Conservation (phyloP, 1,140 invertebrate genomes). For the Holotrichia oblita region DNA sequence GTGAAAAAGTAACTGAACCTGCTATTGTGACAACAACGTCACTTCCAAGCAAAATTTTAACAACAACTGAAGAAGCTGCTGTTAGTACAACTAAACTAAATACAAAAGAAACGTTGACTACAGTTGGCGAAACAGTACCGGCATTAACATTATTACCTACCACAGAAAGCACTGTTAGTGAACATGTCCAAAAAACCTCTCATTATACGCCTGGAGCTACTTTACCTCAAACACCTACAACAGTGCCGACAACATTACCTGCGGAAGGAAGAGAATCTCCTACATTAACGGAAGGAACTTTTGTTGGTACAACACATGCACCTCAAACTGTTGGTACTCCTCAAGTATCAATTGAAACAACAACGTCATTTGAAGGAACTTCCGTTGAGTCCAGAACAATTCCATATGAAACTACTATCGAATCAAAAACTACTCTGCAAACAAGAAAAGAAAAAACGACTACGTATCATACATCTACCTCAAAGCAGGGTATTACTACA, state of each 20-base stretch:
- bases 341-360: background rate
- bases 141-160: background rate
- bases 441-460: conserved; percentile 33
- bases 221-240: background rate
- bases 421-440: background rate
- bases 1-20: background rate
- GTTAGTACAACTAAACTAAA: conserved; percentile 10
- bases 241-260: background rate
- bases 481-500: background rate
- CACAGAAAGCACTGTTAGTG: background rate
- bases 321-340: background rate
- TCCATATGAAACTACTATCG: background rate
- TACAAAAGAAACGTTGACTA: background rate
- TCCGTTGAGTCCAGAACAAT: conserved; percentile 41
- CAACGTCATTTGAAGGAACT: conserved; percentile 41
- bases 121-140: background rate
- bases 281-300: background rate
- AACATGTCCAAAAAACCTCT: background rate
- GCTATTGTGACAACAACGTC: too few relatives aligned
- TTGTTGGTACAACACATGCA: background rate
- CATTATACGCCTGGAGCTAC: background rate
- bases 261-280: background rate
- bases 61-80: background rate
- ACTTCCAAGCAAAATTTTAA: too few relatives aligned
- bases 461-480: conserved; percentile 19